Evolutionary conservation across 2,797 vertebrate genomes (phyloP).

Genomic region (Macropus fuliginosus): DNA sequence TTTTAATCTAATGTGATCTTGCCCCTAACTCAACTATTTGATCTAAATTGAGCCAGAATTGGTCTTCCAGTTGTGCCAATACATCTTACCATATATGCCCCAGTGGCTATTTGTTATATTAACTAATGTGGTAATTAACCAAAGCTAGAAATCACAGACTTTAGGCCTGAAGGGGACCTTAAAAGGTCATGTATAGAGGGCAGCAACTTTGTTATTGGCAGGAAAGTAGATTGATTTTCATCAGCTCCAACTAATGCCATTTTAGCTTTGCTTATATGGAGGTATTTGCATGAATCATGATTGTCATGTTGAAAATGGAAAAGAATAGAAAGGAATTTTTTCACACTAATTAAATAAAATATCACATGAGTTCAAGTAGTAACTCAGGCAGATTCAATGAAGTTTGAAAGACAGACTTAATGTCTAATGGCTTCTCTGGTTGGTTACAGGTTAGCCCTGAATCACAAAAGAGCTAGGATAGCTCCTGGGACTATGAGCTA

Average conservation of each 20-base stretch:
- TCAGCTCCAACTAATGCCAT: not conserved
- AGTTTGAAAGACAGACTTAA: not conserved
- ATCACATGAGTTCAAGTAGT: not conserved
- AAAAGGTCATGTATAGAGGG: not conserved
- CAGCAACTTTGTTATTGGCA: not conserved
- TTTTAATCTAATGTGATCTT: not conserved
- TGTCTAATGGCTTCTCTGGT: not conserved
- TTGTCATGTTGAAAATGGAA: not conserved
- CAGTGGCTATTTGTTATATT: not conserved
- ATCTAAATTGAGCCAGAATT: not conserved
- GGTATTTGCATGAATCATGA: not conserved
- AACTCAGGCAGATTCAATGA: not conserved
- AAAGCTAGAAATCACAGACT: not conserved
- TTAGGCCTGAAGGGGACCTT: not conserved
- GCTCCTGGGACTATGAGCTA: slow-evolving; percentile 4
- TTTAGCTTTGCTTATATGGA: not conserved
- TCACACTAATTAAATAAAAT: not conserved
- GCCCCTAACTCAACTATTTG: not conserved
- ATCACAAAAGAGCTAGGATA: not conserved
- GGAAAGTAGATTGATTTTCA: not conserved
- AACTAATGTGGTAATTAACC: not conserved
- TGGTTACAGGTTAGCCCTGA: not conserved
- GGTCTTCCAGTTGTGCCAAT: not conserved
- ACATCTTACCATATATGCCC: not conserved
- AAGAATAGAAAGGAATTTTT: not conserved